Conservation (phyloP, 2,797 vertebrate species). For the Percopsis omiscomaycus region DNA sequence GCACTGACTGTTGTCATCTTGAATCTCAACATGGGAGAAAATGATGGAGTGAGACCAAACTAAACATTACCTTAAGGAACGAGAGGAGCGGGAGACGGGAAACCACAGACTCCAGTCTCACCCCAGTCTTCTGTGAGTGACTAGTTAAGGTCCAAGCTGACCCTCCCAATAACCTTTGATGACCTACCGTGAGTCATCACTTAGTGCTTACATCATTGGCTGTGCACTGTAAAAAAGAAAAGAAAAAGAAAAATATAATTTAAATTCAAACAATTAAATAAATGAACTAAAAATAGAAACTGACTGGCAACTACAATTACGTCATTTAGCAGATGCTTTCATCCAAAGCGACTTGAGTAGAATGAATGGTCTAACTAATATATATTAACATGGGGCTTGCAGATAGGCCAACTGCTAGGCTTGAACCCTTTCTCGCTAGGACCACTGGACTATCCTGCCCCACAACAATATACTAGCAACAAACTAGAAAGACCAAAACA, state of each 20-base stretch:
- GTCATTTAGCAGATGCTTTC: too few species aligned
- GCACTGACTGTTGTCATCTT: conserved; percentile 41
- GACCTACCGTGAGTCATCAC: conserved; percentile 25
- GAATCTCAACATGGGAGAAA: conserved; percentile 31
- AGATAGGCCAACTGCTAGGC: too few species aligned
- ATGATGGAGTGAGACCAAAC: conserved; percentile 32
- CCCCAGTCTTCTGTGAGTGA: conserved; percentile 24
- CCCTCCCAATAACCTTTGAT: conserved; percentile 20
- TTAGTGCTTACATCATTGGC: not conserved
- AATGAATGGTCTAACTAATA: too few species aligned
- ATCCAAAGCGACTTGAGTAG: too few species aligned
- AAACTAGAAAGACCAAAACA: not conserved
- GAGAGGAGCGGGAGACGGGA: conserved; percentile 19
- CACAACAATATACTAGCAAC: not conserved
- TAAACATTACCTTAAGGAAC: conserved; percentile 49
- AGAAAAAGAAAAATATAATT: too few species aligned
- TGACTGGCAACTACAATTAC: too few species aligned
- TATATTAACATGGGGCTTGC: too few species aligned
- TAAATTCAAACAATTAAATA: too few species aligned
- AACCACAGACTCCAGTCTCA: conserved; percentile 47
- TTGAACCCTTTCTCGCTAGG: too few species aligned
- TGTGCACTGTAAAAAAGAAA: not conserved
- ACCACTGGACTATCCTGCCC: too few species aligned
- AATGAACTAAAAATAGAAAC: too few species aligned
- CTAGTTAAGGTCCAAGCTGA: conserved; percentile 33